Evolutionary conservation across 2,797 vertebrate genomes (phyloP), one percentile per base, ranked within the genome.

Genomic region (Nasua narica): DNA sequence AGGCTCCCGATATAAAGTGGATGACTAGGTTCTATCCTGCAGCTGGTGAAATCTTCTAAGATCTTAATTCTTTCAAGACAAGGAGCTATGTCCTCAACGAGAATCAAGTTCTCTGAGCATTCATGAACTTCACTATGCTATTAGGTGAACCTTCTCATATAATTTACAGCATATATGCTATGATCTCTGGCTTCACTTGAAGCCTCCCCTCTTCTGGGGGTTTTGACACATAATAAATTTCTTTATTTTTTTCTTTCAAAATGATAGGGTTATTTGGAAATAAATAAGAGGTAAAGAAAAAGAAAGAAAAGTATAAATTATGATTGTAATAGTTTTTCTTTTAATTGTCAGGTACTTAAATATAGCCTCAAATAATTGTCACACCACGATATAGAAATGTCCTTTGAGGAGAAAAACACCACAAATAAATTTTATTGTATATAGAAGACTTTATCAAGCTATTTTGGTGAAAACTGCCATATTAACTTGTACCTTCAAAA

Each of bases 311-410:
- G 12, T 92, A 56, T 76, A 72, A 93, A 87, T 93, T 93, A 85
- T 0, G 5, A 43, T 56, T 1, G n/a, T 86, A 88, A 74, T 67
- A 23, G 8, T 94, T 95, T 96, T 92, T 52, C 82, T 92, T 93
- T 94, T 67, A 95, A 91, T 95, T 89, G 7, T 92, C 50, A 92
- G 62, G 2, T 67, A 32, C 21, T 87, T 96, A 95, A 87, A 50
- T 76, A 48, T 3, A 90, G 32, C 2, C 62, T 95, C 84, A 48
- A 37, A 54, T 90, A 90, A 89, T 60, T 90, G 13, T 92, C 52
- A 91, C 9, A 69, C 56, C 18, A 95, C 90, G 65, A 90, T 62
- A 29, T 0, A 85, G 9, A 60, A 50, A 52, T 94, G 12, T 52
- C 43, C 40, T 95, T 91, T 78, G 37, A 96, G 65, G 18, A 91